These are phyloP conservation scores for Apostichopus californicus DNA, from an alignment of 35 echinoderm and acorn worm species.

Conservation along the genomic window DNA sequence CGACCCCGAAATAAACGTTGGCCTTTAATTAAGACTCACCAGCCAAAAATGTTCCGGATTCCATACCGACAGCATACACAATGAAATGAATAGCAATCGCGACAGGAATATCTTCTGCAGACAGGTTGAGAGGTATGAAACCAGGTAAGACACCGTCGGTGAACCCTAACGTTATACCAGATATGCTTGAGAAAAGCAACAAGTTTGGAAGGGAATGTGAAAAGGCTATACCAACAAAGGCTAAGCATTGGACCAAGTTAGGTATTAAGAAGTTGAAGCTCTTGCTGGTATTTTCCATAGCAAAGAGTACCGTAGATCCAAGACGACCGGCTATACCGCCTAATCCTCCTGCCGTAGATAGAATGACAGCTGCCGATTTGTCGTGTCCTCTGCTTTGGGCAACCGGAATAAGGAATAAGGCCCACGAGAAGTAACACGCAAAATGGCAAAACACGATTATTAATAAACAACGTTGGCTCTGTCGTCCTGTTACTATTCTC, in stretches of 20 bases:
- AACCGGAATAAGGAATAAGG: not conserved
- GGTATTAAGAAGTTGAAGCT: not conserved
- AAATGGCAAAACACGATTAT: not conserved
- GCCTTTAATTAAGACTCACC: not conserved
- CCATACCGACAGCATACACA: not conserved
- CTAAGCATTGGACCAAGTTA: not conserved
- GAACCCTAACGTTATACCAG: not conserved
- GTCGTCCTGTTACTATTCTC: not conserved
- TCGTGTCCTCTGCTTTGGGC: not conserved
- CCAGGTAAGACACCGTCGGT: not conserved
- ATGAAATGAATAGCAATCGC: not conserved
- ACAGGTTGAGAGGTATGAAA: not conserved
- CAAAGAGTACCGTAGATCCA: not conserved
- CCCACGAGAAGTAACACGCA: slow-evolving; percentile 30
- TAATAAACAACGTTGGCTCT: not conserved
- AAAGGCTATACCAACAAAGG: slow-evolving; percentile 10
- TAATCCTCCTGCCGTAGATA: not conserved
- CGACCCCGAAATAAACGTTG: not conserved
- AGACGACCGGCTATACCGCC: not conserved
- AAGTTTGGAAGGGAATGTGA: not conserved
- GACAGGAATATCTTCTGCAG: not conserved
- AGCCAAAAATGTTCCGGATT: not conserved
- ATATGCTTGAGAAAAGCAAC: not conserved
- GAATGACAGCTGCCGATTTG: not conserved
- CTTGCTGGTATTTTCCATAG: not conserved